Evolutionary conservation across 37 sponge, comb jelly and placozoan species (phyloP), one percentile per base, ranked within the genome.

Genomic region (Oscarella lobularis): DNA sequence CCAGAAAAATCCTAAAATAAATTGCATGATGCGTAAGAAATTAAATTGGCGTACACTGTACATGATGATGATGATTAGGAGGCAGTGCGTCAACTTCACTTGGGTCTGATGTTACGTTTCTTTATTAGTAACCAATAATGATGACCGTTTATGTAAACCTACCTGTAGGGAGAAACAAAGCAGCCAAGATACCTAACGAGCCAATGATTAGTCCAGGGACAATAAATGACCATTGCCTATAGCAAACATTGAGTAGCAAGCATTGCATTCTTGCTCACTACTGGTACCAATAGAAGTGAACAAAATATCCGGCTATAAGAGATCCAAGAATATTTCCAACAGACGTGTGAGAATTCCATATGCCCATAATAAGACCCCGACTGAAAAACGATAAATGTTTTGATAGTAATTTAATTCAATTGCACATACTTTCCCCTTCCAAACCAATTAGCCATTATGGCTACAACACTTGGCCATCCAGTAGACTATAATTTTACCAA

Each of bases 291-390:
- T 38, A 36, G 5, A 48, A 66, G 37, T 81, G 66, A 20, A 87
- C 89, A 83, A 83, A 93, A 38, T 86, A 74, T 2, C 86, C 90
- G 0, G 98, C 87, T n/a, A 97, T 85, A 39, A 93, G 27, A 27
- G 86, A 80, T 2, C 98, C 98, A 41, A 93, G 75, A 38, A 96
- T 92, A 79, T 96, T 96, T 1, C 98, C 98, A 20, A 96, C 83
- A 29, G 93, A 92, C 0, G 90, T 87, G 83, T 96, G 93, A 6
- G 88, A 74, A 66, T 90, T 90, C 98, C 98, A 97, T 1, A 97
- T 67, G 0, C 98, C 98, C 91, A 97, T 87, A 33, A 97, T 73
- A 37, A 93, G 38, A 29, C 98, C 98, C 37, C 98, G 86, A 1
- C 94, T 90, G 68, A 35, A 74, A 78, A 35, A 0, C n/a, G n/a